phyloP scores from a whole-genome alignment of 2,113 vertebrate genomes.

The Pollimyrus isidori region DNA sequence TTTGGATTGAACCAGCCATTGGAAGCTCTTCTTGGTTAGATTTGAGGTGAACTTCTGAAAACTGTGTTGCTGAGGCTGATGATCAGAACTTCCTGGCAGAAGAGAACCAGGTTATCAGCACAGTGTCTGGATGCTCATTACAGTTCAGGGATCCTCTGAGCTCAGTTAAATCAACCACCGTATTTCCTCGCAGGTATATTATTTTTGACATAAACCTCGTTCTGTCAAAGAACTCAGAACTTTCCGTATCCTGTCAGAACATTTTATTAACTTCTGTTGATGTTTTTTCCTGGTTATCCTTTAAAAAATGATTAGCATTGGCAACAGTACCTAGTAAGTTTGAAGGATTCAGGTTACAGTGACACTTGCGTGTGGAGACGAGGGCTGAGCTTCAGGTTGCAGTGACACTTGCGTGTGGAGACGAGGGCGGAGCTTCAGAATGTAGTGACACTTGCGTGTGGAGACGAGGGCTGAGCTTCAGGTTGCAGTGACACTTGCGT shows the following conservation, averaged over 20 bases:
- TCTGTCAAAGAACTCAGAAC: background rate
- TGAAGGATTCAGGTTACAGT: background rate
- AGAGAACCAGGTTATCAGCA: background rate
- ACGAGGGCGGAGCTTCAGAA: background rate
- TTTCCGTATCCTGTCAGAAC: background rate
- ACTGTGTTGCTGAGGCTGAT: background rate
- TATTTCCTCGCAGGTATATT: background rate
- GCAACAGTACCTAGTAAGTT: background rate
- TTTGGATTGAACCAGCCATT: background rate
- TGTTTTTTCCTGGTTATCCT: background rate
- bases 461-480: no score
- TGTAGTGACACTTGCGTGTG: background rate
- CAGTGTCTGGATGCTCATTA: background rate
- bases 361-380: no score
- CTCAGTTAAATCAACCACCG: background rate
- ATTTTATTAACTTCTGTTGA: background rate
- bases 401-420: background rate
- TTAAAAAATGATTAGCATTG: background rate
- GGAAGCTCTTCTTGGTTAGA: background rate
- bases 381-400: no score
- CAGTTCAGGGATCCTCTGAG: background rate
- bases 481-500: background rate
- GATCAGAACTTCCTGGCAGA: background rate
- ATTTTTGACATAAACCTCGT: background rate
- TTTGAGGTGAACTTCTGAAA: background rate